phyloP scores from a whole-genome alignment of 2,888 invertebrate species.

The Octodonta nipae region DNA sequence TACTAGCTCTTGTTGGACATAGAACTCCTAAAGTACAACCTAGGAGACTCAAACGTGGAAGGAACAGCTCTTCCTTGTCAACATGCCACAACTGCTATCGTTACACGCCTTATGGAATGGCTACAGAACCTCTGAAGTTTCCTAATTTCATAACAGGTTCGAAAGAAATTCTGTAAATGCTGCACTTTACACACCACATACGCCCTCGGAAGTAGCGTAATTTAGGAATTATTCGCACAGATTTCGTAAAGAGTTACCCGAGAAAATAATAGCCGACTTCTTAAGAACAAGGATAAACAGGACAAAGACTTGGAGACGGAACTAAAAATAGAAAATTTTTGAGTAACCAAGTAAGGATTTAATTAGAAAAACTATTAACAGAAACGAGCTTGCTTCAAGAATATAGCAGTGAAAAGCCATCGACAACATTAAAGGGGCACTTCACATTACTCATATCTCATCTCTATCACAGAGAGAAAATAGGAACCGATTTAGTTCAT shows the following conservation, averaged over 20 bases:
- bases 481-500: slow-evolving; percentile 79
- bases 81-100: slow-evolving; percentile 59
- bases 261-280: slow-evolving; percentile 63
- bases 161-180: slow-evolving; percentile 73
- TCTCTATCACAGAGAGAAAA: slow-evolving; percentile 78
- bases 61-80: no score
- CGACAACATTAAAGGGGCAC: slow-evolving; percentile 73
- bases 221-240: slow-evolving; percentile 66
- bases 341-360: slow-evolving; percentile 76
- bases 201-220: no score
- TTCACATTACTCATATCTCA: slow-evolving; percentile 90
- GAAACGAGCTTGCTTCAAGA: slow-evolving; percentile 63
- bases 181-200: slow-evolving; percentile 77
- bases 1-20: slow-evolving; percentile 52
- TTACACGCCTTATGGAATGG: slow-evolving; percentile 56
- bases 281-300: slow-evolving; percentile 70
- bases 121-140: slow-evolving; percentile 62
- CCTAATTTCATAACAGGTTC: slow-evolving; percentile 69
- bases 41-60: slow-evolving; percentile 68
- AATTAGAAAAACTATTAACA: slow-evolving; percentile 70
- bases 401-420: slow-evolving; percentile 55
- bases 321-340: slow-evolving; percentile 87
- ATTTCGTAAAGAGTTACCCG: slow-evolving; percentile 63
- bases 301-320: slow-evolving; percentile 76
- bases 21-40: slow-evolving; percentile 63